Evolutionary conservation across 1,140 invertebrate species (phyloP).

Genomic region (Bombus superbus): DNA sequence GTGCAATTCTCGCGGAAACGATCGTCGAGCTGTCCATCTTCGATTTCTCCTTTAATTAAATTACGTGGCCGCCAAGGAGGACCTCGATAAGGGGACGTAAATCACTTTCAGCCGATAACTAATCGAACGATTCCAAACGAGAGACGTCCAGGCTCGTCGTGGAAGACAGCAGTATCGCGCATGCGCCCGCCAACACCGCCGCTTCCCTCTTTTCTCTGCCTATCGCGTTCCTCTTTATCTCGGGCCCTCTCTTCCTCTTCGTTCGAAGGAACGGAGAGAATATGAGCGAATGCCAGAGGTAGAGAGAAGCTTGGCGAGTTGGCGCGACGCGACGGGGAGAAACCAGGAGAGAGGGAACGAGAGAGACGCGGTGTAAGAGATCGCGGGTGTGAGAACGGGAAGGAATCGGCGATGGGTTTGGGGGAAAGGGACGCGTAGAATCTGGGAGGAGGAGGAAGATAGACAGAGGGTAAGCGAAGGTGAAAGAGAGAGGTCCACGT

Average conservation of each 20-base stretch:
- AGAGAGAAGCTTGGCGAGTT: constrained; percentile 58
- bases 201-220: constrained; percentile 63
- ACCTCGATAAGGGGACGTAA: constrained; percentile 54
- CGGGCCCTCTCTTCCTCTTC: constrained; percentile 55
- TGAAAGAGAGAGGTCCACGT: constrained; percentile 50
- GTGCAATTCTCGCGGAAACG: constrained; percentile 41
- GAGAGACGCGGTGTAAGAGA: background rate
- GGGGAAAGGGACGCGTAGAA: constrained; percentile 46
- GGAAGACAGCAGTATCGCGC: constrained; percentile 67
- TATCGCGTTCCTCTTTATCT: constrained; percentile 50
- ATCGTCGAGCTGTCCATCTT: constrained; percentile 40
- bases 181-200: constrained; percentile 55
- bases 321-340: constrained; percentile 50
- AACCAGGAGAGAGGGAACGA: background rate
- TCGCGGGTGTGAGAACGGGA: constrained; percentile 4
- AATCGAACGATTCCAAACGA: constrained; percentile 55
- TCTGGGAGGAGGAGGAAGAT: constrained; percentile 24
- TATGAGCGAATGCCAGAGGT: constrained; percentile 56
- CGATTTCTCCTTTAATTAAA: constrained; percentile 56
- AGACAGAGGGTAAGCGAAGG: constrained; percentile 30
- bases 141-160: constrained; percentile 35
- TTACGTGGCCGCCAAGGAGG: constrained; percentile 51
- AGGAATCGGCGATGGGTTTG: constrained; percentile 34
- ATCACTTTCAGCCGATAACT: constrained; percentile 65
- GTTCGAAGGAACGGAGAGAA: constrained; percentile 73